Conservation (phyloP, 2,797 vertebrate genomes). For the Tapera naevia region DNA sequence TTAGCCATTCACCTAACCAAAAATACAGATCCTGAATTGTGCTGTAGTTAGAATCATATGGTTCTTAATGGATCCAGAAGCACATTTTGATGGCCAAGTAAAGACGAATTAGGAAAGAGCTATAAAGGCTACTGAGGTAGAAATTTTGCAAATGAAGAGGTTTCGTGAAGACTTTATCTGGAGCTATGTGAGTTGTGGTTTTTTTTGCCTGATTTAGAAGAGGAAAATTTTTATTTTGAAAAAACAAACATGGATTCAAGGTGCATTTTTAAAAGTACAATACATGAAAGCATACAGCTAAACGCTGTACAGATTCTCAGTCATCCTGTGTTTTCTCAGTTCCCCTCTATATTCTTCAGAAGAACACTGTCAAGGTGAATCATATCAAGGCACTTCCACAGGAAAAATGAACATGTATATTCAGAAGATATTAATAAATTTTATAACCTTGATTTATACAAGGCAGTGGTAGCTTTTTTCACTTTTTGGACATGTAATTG, state of each 20-base stretch:
- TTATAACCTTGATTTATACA: neutral
- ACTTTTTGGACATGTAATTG: neutral
- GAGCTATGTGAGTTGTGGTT: neutral
- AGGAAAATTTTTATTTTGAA: neutral
- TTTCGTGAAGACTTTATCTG: neutral
- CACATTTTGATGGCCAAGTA: neutral
- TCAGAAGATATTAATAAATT: conserved; percentile 8
- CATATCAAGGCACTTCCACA: neutral
- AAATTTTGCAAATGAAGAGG: neutral
- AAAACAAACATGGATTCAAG: neutral
- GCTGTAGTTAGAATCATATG: neutral
- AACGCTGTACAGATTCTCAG: neutral
- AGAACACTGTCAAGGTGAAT: neutral
- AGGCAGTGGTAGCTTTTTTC: neutral
- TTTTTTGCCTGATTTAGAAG: neutral
- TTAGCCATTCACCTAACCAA: neutral
- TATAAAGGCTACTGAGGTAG: neutral
- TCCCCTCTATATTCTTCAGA: conserved; percentile 3
- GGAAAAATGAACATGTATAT: neutral
- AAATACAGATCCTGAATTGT: neutral
- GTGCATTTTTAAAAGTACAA: neutral
- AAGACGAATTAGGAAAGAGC: neutral
- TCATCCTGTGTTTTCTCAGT: neutral
- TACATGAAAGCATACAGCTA: neutral
- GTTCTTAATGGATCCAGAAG: neutral